These are phyloP conservation scores for Paramuricea clavata DNA, from an alignment of 92 coral and sea anemone genomes.

Conservation along the genomic window DNA sequence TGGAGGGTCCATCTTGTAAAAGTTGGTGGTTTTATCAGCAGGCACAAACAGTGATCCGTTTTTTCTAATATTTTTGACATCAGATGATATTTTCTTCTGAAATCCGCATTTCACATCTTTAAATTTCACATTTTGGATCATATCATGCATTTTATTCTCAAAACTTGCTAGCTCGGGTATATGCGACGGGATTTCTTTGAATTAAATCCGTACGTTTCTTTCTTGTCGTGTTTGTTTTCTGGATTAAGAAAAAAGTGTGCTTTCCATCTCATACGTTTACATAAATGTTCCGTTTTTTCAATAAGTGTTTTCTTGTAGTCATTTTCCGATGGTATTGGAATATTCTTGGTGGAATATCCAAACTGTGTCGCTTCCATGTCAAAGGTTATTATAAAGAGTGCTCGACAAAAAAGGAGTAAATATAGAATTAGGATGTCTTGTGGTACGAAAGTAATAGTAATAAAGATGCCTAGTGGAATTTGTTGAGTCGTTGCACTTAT, in stretches of 20 bases:
- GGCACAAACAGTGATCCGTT: constrained; percentile 53
- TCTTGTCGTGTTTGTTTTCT: background rate
- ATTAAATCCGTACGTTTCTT: background rate
- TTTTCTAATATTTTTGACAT: constrained; percentile 54
- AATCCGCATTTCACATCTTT: constrained; percentile 53
- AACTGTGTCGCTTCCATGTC: no score
- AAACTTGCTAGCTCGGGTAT: background rate
- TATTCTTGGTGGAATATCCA: no score
- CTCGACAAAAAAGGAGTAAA: no score
- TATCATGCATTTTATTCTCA: constrained; percentile 1
- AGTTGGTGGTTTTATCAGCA: constrained; percentile 70
- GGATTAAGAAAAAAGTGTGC: background rate
- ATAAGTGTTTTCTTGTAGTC: background rate
- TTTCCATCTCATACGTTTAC: background rate
- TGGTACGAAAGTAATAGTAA: no score
- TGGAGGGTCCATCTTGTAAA: constrained; percentile 43
- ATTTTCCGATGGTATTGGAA: background rate
- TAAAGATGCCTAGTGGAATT: no score
- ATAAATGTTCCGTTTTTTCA: background rate
- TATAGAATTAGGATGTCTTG: no score
- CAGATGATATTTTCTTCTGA: constrained; percentile 46
- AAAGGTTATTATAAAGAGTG: no score
- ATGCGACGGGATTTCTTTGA: background rate
- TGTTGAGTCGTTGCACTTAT: no score
- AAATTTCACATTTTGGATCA: constrained; percentile 59